Evolutionary conservation across 2,113 vertebrate genomes (phyloP).

Genomic region (Sceloporus tristichus): DNA sequence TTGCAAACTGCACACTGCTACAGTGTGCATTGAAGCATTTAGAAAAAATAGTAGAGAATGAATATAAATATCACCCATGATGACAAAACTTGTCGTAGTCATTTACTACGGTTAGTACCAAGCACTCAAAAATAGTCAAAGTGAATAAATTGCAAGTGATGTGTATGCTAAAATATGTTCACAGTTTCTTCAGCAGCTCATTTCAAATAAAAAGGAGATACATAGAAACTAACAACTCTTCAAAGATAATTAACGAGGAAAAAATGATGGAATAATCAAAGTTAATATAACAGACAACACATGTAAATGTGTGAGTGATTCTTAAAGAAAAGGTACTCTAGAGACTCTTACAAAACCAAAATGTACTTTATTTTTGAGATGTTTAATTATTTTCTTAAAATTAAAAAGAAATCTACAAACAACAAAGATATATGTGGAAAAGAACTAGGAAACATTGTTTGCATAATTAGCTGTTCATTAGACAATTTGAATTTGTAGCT

Average conservation of each 20-base stretch:
- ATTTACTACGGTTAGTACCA: neutral
- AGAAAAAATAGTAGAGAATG: neutral
- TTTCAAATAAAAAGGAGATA: constrained; percentile 9
- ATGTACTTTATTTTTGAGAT: neutral
- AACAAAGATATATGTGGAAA: neutral
- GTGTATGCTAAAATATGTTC: constrained; percentile 2
- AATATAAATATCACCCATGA: neutral
- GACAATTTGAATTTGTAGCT: too few species aligned
- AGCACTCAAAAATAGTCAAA: neutral
- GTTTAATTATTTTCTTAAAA: neutral
- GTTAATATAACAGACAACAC: neutral
- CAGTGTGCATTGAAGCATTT: too few species aligned
- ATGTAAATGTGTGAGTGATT: neutral
- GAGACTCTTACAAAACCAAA: neutral
- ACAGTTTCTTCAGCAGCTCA: neutral
- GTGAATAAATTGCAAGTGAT: neutral
- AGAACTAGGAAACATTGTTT: neutral
- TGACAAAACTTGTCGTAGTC: neutral
- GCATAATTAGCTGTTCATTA: neutral
- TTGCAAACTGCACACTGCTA: too few species aligned
- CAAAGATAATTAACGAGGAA: neutral
- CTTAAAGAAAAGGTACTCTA: neutral
- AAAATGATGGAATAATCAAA: neutral
- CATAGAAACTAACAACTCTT: constrained; percentile 14
- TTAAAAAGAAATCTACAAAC: neutral